phyloP scores from a whole-genome alignment of 2,113 vertebrate species.

The Plotosus lineatus region DNA sequence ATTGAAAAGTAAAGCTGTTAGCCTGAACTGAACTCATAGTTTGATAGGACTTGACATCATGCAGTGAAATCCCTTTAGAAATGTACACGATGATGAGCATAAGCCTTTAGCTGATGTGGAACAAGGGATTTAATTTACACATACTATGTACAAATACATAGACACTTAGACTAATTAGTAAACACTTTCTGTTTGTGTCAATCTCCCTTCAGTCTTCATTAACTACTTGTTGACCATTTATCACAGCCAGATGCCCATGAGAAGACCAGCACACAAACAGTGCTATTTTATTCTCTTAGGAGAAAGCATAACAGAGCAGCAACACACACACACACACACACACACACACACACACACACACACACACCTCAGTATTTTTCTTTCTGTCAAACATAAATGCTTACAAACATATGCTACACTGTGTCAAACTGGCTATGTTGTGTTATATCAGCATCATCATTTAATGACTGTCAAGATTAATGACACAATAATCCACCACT shows the following conservation, averaged over 20 bases:
- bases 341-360: background rate
- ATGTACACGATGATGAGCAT: background rate
- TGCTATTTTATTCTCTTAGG: background rate
- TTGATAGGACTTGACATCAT: background rate
- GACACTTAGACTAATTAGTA: conserved; percentile 20
- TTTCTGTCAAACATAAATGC: background rate
- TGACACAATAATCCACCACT: no score
- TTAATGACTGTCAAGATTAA: no score
- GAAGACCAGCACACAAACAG: background rate
- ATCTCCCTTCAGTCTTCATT: conserved; percentile 36
- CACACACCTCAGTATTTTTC: background rate
- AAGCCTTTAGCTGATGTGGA: background rate
- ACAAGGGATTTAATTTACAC: conserved; percentile 16
- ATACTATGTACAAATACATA: background rate
- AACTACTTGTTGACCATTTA: conserved; percentile 23
- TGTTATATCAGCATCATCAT: background rate
- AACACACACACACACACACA: background rate
- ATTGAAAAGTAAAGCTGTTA: background rate
- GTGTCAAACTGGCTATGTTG: background rate
- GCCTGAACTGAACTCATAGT: background rate
- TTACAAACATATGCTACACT: background rate
- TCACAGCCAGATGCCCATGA: conserved; percentile 1
- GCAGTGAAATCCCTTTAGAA: background rate
- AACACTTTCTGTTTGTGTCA: no score
- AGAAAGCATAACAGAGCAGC: background rate